Percentiles rank a stretch among this genome's conserved stretches.
phyloP scores from a whole-genome alignment of 2,797 vertebrate genomes.

The Mus minutoides region DNA sequence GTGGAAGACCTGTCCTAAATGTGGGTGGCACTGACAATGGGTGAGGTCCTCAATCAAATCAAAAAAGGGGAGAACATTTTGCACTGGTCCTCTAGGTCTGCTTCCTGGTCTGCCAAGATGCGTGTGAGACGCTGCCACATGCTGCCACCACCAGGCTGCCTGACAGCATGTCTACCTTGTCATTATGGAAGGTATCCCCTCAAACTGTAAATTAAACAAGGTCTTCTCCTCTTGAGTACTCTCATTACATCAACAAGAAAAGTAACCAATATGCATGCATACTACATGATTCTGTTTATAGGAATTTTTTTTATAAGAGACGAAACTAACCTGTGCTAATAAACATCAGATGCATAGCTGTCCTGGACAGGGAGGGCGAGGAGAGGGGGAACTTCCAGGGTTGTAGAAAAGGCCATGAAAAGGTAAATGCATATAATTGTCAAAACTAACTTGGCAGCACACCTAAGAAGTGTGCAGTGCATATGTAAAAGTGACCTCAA shows the following conservation, averaged over 20 bases:
- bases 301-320: not conserved
- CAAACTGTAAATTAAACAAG: not conserved
- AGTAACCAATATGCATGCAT: not conserved
- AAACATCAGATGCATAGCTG: too few relatives aligned
- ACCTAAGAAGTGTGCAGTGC: too few relatives aligned
- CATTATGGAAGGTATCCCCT: not conserved
- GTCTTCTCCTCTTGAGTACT: not conserved
- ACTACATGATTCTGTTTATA: not conserved
- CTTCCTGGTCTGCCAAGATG: not conserved
- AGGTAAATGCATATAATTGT: rapidly evolving
- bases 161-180: not conserved
- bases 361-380: too few relatives aligned
- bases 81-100: not conserved
- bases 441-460: not conserved
- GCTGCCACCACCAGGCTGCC: not conserved
- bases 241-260: not conserved
- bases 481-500: not conserved
- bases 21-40: not conserved
- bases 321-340: not conserved
- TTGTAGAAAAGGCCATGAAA: rapidly evolving
- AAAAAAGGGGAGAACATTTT: not conserved
- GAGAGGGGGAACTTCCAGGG: not conserved
- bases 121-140: not conserved
- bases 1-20: not conserved
- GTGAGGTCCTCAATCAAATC: not conserved